Evolutionary conservation across 2,797 vertebrate species (phyloP), one percentile per base, ranked within the genome.

Genomic region (Lacerta agilis): DNA sequence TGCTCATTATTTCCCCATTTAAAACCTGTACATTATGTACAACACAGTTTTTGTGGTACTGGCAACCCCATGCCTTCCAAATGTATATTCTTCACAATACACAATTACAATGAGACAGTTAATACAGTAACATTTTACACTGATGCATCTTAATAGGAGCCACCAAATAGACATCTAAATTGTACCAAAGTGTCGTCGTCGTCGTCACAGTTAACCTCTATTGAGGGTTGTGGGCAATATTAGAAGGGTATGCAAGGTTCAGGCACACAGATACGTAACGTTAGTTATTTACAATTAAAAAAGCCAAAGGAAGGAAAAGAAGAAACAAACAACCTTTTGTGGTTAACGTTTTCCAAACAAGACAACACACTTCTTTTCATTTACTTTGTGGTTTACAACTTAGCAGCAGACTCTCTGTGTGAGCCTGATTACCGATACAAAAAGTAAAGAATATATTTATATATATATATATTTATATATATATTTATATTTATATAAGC

Each of bases 71-170:
- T 97, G 97, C 96, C 97, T 97, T 97, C 96, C 96, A 97, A 97
- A 98, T 97, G 98, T 98, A 97, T 97, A 98, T 97, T 98, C 97
- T 97, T 97, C 98, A 99, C 98, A 98, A 97, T 97, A 98, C 98
- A 99, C 98, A 96, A 98, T 96, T 98, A 99, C 98, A 98, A 98
- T 97, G 97, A 95, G 98, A 98, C 98, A 98, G 97, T 98, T 98
- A 98, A 97, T 98, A 98, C 97, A 97, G 97, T 97, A 98, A 98
- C 98, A 97, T 97, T 96, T 98, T 96, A 98, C 98, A 98, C 97
- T 97, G 97, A 98, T 98, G 98, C 97, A 96, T 97, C 95, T 97
- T 96, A 97, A 97, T 95, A 96, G 97, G 98, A 98, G 98, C 95
- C 97, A 98, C 98, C 97, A 98, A 97, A 98, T 97, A 97, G 97